phyloP scores from a whole-genome alignment of 2,888 invertebrate species.

The Drosophila subsilvestris region DNA sequence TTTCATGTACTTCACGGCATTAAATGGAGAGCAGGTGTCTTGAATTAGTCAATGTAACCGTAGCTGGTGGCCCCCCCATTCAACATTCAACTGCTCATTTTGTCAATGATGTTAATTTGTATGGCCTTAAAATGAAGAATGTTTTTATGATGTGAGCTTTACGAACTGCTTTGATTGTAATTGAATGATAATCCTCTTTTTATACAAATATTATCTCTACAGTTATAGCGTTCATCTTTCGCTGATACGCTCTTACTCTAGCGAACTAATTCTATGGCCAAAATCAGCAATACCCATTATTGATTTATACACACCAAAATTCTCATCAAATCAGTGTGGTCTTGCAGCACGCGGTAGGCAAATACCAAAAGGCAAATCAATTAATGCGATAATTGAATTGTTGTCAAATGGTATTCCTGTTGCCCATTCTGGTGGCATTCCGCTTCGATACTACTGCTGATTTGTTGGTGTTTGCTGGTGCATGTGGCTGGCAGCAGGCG shows the following conservation, averaged over 20 bases:
- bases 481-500: not conserved
- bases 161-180: too few relatives aligned
- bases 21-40: slow-evolving; percentile 56
- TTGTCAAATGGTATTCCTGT: slow-evolving; percentile 16
- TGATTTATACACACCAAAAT: not conserved
- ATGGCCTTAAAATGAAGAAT: not conserved
- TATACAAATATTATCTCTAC: too few relatives aligned
- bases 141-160: too few relatives aligned
- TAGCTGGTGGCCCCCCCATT: not conserved
- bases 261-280: not conserved
- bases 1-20: slow-evolving; percentile 23
- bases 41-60: slow-evolving; percentile 44
- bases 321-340: not conserved
- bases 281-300: not conserved
- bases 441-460: too few relatives aligned
- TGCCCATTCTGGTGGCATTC: not conserved
- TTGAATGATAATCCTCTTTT: too few relatives aligned
- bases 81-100: not conserved
- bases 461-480: not conserved
- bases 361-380: slow-evolving; percentile 64
- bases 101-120: slow-evolving; percentile 3
- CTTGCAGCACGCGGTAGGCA: slow-evolving; percentile 17
- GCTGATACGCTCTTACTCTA: too few relatives aligned
- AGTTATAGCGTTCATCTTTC: too few relatives aligned
- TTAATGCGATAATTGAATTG: slow-evolving; percentile 67